A percentile compares a stretch with the other conserved stretches of the same genome.
These are phyloP conservation scores for Lasius fuliginosus DNA, from an alignment of 2,888 invertebrate genomes.

Conservation along the genomic window DNA sequence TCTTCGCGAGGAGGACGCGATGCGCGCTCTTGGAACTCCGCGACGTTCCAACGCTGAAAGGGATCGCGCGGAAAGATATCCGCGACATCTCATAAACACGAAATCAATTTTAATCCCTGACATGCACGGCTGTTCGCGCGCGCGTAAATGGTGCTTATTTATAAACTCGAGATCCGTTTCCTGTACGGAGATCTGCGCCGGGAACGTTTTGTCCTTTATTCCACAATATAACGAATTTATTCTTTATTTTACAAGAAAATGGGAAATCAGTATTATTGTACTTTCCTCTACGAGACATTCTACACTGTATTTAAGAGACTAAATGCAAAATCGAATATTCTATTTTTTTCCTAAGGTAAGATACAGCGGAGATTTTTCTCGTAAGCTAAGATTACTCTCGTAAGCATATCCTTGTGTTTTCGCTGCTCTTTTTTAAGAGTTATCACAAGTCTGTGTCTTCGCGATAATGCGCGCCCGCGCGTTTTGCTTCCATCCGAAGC, in stretches of 20 bases:
- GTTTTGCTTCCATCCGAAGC: slow-evolving; percentile 35
- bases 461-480: slow-evolving; percentile 6
- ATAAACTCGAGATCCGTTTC: slow-evolving; percentile 77
- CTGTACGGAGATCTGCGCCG: slow-evolving; percentile 54
- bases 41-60: slow-evolving; percentile 46
- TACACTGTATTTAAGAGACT: not conserved
- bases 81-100: slow-evolving; percentile 83
- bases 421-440: not conserved
- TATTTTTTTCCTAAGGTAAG: not conserved
- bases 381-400: not conserved
- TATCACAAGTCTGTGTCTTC: not conserved
- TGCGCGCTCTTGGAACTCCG: slow-evolving; percentile 37
- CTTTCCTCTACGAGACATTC: not conserved
- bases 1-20: not conserved
- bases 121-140: slow-evolving; percentile 29
- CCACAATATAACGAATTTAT: not conserved
- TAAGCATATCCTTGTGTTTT: not conserved
- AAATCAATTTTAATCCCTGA: slow-evolving; percentile 83
- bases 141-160: slow-evolving; percentile 79
- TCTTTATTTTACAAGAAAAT: not conserved
- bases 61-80: slow-evolving; percentile 75
- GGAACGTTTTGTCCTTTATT: not conserved
- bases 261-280: not conserved
- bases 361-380: no score
- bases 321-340: not conserved